Evolutionary conservation across 1,140 invertebrate genomes (phyloP), one percentile per base, ranked within the genome.

Genomic region (Leptopilina clavipes): DNA sequence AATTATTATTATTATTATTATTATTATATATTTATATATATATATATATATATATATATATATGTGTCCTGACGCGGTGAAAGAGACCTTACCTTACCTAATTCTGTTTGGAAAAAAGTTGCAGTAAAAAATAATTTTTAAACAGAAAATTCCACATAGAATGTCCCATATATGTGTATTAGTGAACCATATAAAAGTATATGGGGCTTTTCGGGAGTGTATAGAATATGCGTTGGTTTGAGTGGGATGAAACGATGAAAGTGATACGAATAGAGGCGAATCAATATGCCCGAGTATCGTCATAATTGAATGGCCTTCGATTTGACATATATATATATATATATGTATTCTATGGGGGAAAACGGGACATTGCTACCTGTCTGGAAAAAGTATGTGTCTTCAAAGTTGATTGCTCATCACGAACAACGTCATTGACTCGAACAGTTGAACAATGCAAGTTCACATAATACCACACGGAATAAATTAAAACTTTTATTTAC

Each of bases 301-400:
- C 59, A 65, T 65, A 65, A 65, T 65, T 65, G 25, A 65, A 65
- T 65, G 12, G 59, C 59, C 59, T 65, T 65, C 22, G 59, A 65
- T 65, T 65, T 22, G 12, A 31, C 59, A 65, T 12, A 65, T 31
- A 65, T 54, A 52, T 52, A 17, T 52, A 52, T 52, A 11, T 43
- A 18, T 37, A 17, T 25, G 45, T 31, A 11, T 52, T 6, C 72
- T 76, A 65, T 40, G 8, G 25, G 25, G 56, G 18, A 25, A 59
- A 59, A 59, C 56, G 19, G 22, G 59, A 65, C 59, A 65, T 31
- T 31, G 22, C 59, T 22, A 37, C 12, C 22, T n/a, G 59, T 31
- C 59, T 65, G 25, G 22, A 65, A 65, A 65, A 65, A 65, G 14
- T 19, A 65, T 65, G 59, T 12, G 22, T 65, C 25, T 65, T 65